phyloP scores from a whole-genome alignment of 2,113 vertebrate genomes.

The Rhizomys pruinosus region DNA sequence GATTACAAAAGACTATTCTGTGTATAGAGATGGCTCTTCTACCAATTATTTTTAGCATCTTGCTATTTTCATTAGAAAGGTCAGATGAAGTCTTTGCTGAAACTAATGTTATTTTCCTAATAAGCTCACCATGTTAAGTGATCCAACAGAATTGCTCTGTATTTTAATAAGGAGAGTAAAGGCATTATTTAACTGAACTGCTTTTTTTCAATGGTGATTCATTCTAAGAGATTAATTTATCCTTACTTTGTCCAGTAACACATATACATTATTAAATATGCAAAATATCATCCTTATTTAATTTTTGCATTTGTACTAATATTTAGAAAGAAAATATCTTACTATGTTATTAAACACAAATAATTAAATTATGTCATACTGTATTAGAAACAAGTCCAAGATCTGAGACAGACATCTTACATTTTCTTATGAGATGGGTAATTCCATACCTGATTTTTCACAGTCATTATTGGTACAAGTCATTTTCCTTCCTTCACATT shows the following conservation, averaged over 20 bases:
- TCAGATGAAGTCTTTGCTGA: conserved; percentile 81
- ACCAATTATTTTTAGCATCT: conserved; percentile 68
- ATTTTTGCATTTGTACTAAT: conserved; percentile 19
- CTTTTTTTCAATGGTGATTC: conserved; percentile 49
- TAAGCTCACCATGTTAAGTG: conserved; percentile 76
- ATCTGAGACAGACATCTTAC: background rate
- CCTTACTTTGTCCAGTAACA: background rate
- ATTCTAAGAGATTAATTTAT: conserved; percentile 57
- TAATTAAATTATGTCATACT: conserved; percentile 7
- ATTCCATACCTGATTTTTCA: background rate
- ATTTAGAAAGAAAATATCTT: conserved; percentile 40
- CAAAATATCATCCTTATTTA: background rate
- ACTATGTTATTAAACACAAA: background rate
- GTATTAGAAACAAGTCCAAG: conserved; percentile 28
- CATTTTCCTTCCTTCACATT: background rate
- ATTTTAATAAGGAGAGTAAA: conserved; percentile 72
- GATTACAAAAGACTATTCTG: conserved; percentile 75
- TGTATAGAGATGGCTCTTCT: conserved; percentile 47
- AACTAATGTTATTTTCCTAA: conserved; percentile 81
- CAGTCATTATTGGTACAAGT: background rate
- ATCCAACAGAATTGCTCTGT: conserved; percentile 32
- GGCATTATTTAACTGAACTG: conserved; percentile 40
- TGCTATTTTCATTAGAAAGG: conserved; percentile 81
- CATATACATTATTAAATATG: conserved; percentile 19
- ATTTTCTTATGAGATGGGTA: background rate